A percentile compares a stretch with the other conserved stretches of the same genome.
Evolutionary conservation across 2,113 vertebrate genomes (phyloP).

Genomic region (Tapirus terrestris): DNA sequence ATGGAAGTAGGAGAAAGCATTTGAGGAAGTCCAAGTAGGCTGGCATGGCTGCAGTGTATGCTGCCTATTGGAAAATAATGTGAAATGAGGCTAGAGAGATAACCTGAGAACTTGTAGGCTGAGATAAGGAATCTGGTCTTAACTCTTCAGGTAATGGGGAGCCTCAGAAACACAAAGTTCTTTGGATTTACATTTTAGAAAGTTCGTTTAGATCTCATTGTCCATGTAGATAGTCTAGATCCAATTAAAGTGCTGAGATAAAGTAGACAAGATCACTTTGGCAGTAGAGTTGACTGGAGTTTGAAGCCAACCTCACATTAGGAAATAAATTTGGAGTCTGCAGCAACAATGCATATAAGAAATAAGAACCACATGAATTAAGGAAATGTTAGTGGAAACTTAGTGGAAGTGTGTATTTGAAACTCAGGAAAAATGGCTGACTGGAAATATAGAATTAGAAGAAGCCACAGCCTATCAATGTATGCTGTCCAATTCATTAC

Average conservation of each 20-base stretch:
- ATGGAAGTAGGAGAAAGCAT: background rate
- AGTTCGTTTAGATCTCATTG: background rate
- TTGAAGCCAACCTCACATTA: background rate
- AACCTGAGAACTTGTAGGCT: background rate
- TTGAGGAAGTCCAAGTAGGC: background rate
- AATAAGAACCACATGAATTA: background rate
- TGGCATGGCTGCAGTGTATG: background rate
- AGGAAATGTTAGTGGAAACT: background rate
- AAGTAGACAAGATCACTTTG: slow-evolving; percentile 16
- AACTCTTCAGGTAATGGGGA: background rate
- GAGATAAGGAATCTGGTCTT: background rate
- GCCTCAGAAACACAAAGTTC: background rate
- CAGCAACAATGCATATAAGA: background rate
- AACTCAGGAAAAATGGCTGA: background rate
- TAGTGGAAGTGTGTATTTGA: background rate
- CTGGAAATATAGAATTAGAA: slow-evolving; percentile 31
- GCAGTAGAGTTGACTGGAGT: slow-evolving; percentile 16
- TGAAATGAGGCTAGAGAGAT: background rate
- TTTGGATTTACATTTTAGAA: slow-evolving; percentile 13
- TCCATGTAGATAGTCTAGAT: background rate
- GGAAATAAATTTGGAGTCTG: slow-evolving; percentile 16
- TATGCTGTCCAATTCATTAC: background rate
- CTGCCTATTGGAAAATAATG: background rate
- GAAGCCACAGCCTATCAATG: background rate
- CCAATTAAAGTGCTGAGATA: slow-evolving; percentile 2